phyloP scores from a whole-genome alignment of 1,140 invertebrate species.

The Tetramorium simillimum region DNA sequence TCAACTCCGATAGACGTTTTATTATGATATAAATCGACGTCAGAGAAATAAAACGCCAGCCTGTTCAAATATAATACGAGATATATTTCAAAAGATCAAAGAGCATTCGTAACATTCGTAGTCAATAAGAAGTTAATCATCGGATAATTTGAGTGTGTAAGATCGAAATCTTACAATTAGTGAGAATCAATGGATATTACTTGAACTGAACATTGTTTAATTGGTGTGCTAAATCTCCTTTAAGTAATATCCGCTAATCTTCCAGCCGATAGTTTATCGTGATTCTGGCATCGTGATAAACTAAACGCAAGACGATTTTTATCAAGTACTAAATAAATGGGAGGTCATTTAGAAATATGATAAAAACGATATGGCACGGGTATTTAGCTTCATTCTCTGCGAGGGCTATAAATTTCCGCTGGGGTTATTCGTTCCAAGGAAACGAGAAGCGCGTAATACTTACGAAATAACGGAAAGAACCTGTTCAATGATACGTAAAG shows the following conservation, averaged over 20 bases:
- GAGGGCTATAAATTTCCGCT: slow-evolving; percentile 10
- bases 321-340: neutral
- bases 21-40: slow-evolving; percentile 9
- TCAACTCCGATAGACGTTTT: slow-evolving; percentile 18
- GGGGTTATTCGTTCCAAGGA: slow-evolving; percentile 58
- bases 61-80: slow-evolving; percentile 9
- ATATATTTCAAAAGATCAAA: slow-evolving; percentile 14
- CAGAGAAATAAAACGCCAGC: slow-evolving; percentile 2
- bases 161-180: neutral
- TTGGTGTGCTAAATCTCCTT: neutral
- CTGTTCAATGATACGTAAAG: slow-evolving; percentile 72
- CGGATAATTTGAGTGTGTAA: neutral
- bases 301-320: neutral
- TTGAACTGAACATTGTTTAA: neutral
- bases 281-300: neutral
- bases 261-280: neutral
- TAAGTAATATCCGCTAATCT: neutral
- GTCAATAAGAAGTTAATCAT: neutral
- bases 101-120: neutral
- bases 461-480: slow-evolving; percentile 63
- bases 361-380: slow-evolving; percentile 16
- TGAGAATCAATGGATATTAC: neutral
- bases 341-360: neutral
- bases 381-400: slow-evolving; percentile 20
- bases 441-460: slow-evolving; percentile 30